Evolutionary conservation across 2,888 invertebrate species (phyloP), one percentile per base, ranked within the genome.

Genomic region (Campopleginae sp.): DNA sequence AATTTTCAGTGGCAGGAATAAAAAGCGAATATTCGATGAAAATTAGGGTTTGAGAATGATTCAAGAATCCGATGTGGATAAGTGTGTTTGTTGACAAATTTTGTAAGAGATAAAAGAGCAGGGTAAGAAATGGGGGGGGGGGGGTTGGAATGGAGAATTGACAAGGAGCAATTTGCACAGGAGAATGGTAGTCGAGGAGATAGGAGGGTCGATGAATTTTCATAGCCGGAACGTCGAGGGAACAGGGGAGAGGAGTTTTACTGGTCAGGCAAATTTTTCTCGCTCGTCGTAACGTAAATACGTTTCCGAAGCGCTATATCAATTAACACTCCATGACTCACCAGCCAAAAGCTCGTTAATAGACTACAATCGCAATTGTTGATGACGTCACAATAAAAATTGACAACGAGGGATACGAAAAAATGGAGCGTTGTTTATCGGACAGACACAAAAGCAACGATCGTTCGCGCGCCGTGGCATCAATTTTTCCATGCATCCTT

Each of bases 161-260:
- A 66, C 66, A 51, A 77, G 65, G 19, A 23, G 51, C 66, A 51
- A 65, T 77, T 77, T 66, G 51, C 65, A 66, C 76, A n/a, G 27
- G 58, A 68, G 68, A 78, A 78, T 70, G n/a, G 78, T 70, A 44
- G 7, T 7, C 31, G 78, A 27, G 38, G 42, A 78, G 78, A 70
- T 51, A 63, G 71, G 19, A 17, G 8, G 58, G n/a, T 33, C 71
- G 71, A 72, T 80, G 79, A 80, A 80, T 80, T 71, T 80, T 80
- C 63, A 78, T 80, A n/a, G 51, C 78, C 27, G 19, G 44, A 33
- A 42, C 33, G 44, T n/a, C n/a, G n/a, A n/a, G n/a, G n/a, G n/a
- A n/a, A n/a, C n/a, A n/a, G n/a, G n/a, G n/a, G n/a, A n/a, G n/a
- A n/a, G n/a, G 58, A 68, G 58, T 58, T 70, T 78, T 48, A 44